A percentile compares a stretch with the other conserved stretches of the same genome.
Conservation (phyloP, 2,888 invertebrate genomes). For the Cyclophora albipunctata region DNA sequence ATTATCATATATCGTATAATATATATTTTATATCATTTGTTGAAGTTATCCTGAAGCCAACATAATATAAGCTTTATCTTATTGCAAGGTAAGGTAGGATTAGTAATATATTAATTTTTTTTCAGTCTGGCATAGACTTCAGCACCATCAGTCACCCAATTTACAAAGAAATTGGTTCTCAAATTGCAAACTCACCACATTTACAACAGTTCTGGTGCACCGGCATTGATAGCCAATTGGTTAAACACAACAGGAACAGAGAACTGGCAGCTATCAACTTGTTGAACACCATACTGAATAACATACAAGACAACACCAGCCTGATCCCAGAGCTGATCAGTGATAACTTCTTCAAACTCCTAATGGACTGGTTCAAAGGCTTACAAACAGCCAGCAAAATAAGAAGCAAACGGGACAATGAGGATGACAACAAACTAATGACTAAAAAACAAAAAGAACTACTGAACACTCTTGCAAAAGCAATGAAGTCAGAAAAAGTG, state of each 20-base stretch:
- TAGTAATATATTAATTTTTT: constrained; percentile 15
- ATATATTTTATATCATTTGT: too few species aligned
- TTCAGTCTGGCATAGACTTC: constrained; percentile 76
- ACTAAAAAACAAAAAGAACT: constrained; percentile 74
- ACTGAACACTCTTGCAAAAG: constrained; percentile 65
- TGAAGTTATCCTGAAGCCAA: too few species aligned
- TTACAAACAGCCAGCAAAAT: constrained; percentile 75
- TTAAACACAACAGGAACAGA: constrained; percentile 71
- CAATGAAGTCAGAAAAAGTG: constrained; percentile 64
- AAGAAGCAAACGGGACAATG: constrained; percentile 62
- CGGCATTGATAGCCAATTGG: constrained; percentile 59
- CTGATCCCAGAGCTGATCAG: constrained; percentile 76
- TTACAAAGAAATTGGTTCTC: constrained; percentile 75
- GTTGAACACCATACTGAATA: constrained; percentile 71
- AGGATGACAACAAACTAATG: constrained; percentile 68
- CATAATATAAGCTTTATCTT: too few species aligned
- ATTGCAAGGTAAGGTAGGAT: too few species aligned
- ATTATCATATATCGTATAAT: too few species aligned
- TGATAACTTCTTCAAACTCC: constrained; percentile 78
- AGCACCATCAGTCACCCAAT: constrained; percentile 78
- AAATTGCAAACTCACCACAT: constrained; percentile 69
- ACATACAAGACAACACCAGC: constrained; percentile 56
- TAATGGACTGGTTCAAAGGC: constrained; percentile 78
- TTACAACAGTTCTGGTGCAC: constrained; percentile 74
- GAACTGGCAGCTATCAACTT: constrained; percentile 77